These are phyloP conservation scores for Aplidium turbinatum DNA, from an alignment of 23 tunicate species.

Conservation along the genomic window DNA sequence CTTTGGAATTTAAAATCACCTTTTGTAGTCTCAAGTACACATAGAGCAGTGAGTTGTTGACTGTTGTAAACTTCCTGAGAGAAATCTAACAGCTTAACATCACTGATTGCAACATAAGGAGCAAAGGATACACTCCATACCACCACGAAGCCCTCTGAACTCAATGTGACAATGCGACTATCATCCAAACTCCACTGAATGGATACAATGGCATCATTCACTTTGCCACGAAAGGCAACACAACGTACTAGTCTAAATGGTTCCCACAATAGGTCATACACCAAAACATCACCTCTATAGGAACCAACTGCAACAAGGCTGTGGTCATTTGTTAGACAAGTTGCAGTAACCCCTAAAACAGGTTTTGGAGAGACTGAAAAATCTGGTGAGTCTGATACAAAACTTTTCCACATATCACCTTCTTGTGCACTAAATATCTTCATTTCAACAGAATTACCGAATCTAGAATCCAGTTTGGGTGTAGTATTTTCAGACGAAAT, in stretches of 20 bases:
- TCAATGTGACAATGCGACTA: constrained; percentile 42
- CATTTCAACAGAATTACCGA: constrained; percentile 36
- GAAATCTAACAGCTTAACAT: constrained; percentile 27
- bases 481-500: constrained; percentile 52
- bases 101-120: constrained; percentile 36
- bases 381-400: constrained; percentile 18
- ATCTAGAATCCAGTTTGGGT: constrained; percentile 20
- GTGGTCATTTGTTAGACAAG: constrained; percentile 42
- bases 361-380: constrained; percentile 32
- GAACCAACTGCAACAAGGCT: constrained; percentile 51
- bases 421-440: constrained; percentile 22
- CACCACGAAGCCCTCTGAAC: constrained; percentile 40
- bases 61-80: constrained; percentile 14
- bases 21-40: constrained; percentile 46
- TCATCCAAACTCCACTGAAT: constrained; percentile 63
- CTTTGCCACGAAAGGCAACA: constrained; percentile 53
- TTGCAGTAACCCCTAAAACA: constrained; percentile 34
- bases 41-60: constrained; percentile 65
- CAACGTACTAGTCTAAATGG: constrained; percentile 46
- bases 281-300: constrained; percentile 66
- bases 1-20: constrained; percentile 53
- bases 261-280: constrained; percentile 59
- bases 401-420: constrained; percentile 42
- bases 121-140: constrained; percentile 65
- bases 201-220: constrained; percentile 29